Evolutionary conservation across 2,797 vertebrate species (phyloP).

Genomic region (Remorina albescens): DNA sequence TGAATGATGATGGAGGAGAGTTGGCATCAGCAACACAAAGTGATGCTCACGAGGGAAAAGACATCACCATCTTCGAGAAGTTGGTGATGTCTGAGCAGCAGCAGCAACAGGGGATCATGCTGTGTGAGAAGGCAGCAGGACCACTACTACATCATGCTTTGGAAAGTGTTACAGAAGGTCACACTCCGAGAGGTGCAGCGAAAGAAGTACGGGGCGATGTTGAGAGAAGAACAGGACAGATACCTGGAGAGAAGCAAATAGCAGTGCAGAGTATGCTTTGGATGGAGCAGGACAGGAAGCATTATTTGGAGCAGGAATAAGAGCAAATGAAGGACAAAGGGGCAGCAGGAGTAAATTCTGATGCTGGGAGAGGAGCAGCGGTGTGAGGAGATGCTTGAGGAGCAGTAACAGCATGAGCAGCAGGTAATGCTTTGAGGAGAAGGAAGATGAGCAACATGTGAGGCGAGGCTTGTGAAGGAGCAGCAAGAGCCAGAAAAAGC

Average conservation of each 20-base stretch:
- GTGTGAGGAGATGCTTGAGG: neutral
- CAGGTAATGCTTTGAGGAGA: slow-evolving; percentile 5
- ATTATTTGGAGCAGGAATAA: neutral
- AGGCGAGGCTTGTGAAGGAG: neutral
- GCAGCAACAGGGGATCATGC: neutral
- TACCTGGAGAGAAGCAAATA: neutral
- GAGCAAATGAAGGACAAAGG: neutral
- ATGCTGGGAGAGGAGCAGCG: neutral
- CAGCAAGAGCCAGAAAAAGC: slow-evolving; percentile 2
- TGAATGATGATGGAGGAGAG: neutral
- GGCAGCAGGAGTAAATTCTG: neutral
- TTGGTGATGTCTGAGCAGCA: neutral
- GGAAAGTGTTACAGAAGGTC: slow-evolving; percentile 19
- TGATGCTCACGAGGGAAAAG: neutral
- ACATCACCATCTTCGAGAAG: neutral
- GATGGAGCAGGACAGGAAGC: neutral
- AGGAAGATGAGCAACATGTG: neutral
- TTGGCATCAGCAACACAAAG: neutral
- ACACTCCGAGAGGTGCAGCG: neutral
- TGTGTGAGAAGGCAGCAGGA: neutral
- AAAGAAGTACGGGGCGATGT: neutral
- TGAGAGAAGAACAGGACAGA: neutral
- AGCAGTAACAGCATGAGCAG: slow-evolving; percentile 22
- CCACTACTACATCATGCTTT: neutral
- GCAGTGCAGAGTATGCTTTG: neutral